phyloP scores from a whole-genome alignment of 2,888 invertebrate species.

The Papilio elwesi region DNA sequence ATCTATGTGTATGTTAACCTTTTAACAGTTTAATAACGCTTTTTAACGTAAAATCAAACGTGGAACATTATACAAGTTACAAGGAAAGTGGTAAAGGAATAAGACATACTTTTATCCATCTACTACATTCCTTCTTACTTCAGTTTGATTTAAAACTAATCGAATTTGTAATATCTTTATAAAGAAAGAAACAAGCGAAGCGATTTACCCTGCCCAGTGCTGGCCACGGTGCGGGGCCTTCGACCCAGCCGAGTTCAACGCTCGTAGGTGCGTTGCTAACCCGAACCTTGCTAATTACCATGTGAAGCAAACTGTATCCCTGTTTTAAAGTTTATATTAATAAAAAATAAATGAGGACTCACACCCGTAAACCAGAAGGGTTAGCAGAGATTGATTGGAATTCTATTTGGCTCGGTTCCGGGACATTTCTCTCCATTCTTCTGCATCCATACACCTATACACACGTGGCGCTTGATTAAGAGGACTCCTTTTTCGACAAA shows the following conservation, averaged over 20 bases:
- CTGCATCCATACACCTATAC: no score
- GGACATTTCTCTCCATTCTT: no score
- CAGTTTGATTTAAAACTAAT: not conserved
- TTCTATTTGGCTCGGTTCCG: no score
- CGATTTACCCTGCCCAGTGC: slow-evolving; percentile 50
- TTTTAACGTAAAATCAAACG: no score
- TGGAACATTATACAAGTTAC: no score
- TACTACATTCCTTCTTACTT: not conserved
- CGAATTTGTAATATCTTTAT: not conserved
- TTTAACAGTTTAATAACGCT: no score
- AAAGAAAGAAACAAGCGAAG: slow-evolving; percentile 51
- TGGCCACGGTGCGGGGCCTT: slow-evolving; percentile 61
- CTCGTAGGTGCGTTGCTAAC: slow-evolving; percentile 57
- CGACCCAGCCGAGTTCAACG: slow-evolving; percentile 71
- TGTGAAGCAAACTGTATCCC: slow-evolving; percentile 44
- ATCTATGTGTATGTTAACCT: no score
- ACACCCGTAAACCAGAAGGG: not conserved
- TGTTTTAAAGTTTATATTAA: slow-evolving; percentile 13
- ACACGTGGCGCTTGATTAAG: no score
- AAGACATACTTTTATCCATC: no score
- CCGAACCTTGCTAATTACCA: slow-evolving; percentile 58
- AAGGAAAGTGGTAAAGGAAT: no score
- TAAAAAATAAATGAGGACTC: not conserved
- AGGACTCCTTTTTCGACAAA: no score
- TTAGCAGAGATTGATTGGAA: no score